Percentiles rank a stretch among this genome's conserved stretches.
Evolutionary conservation across 2,113 vertebrate species (phyloP).

Genomic region (Athene cunicularia): DNA sequence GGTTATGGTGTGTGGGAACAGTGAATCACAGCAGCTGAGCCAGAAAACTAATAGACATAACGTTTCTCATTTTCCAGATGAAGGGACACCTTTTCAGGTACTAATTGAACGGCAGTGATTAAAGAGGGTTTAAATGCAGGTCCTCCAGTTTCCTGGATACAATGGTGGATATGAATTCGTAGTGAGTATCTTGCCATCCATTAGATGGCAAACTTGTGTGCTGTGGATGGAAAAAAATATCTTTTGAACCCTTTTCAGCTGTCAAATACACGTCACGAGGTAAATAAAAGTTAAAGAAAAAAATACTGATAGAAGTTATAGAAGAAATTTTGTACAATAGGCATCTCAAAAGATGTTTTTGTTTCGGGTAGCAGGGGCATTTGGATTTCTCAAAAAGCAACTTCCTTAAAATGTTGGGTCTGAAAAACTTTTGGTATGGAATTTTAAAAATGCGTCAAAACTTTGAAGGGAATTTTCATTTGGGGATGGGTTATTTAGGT

Average conservation of each 20-base stretch:
- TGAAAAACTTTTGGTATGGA: background rate
- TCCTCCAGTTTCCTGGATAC: background rate
- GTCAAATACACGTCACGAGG: background rate
- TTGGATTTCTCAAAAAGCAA: background rate
- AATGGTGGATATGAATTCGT: background rate
- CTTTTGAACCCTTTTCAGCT: background rate
- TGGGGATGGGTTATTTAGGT: background rate
- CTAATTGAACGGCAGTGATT: background rate
- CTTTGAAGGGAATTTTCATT: background rate
- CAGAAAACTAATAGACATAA: background rate
- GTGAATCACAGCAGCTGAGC: background rate
- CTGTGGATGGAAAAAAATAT: background rate
- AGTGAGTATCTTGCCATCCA: background rate
- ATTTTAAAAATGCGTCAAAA: background rate
- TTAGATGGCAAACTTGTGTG: background rate
- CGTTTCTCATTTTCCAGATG: background rate
- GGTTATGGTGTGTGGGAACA: background rate
- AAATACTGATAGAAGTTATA: background rate
- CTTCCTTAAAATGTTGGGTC: background rate
- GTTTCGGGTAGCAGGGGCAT: background rate
- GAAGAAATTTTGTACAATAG: background rate
- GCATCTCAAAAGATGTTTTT: background rate
- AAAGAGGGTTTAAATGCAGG: background rate
- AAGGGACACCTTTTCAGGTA: background rate
- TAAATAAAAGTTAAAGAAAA: background rate